Evolutionary conservation across 1,140 invertebrate genomes (phyloP), one percentile per base, ranked within the genome.

Genomic region (Phymastichus coffea): DNA sequence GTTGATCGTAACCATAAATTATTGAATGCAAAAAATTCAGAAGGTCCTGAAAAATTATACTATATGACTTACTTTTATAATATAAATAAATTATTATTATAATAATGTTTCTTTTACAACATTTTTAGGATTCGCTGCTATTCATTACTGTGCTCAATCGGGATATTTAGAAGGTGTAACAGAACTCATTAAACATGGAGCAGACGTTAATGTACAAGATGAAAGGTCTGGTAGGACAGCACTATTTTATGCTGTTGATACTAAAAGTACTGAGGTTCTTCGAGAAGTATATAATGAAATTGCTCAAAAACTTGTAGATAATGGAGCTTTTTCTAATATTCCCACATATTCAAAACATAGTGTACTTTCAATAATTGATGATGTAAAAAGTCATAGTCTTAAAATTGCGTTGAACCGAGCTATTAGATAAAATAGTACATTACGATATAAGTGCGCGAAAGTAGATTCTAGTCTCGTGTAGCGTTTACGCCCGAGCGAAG

Each of bases 201-300:
- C 64, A 0, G 57, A 71, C 33, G 26, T 75, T 15, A 69, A 76
- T 61, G 20, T 73, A 3, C 64, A 60, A 6, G 75, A 77, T 40
- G 54, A 60, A 19, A 71, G 64, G 61, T 75, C 71, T 2, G 75
- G 75, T 4, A 66, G 73, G 54, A 76, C 75, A 3, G n/a, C 75
- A 4, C 49, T 77, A 7, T 77, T 77, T 58, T 68, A 73, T 53
- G 74, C 74, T 4, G 17, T 77, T 0, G 56, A 57, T 12, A 57
- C 33, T 0, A 49, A 49, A 49, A 41, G n/a, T 40, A 6, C 3
- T 19, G 46, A 49, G 20, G 22, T 28, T 10, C 20, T 30, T 49
- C 44, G 49, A 57, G 74, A 77, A 35, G 19, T 61, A 12, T 43
- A 63, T 6, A n/a, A 40, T 4, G 4, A 35, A 0, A 23, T 74